These are phyloP conservation scores for Drosophila percnosoma DNA, from an alignment of 2,888 invertebrate species.

Conservation along the genomic window DNA sequence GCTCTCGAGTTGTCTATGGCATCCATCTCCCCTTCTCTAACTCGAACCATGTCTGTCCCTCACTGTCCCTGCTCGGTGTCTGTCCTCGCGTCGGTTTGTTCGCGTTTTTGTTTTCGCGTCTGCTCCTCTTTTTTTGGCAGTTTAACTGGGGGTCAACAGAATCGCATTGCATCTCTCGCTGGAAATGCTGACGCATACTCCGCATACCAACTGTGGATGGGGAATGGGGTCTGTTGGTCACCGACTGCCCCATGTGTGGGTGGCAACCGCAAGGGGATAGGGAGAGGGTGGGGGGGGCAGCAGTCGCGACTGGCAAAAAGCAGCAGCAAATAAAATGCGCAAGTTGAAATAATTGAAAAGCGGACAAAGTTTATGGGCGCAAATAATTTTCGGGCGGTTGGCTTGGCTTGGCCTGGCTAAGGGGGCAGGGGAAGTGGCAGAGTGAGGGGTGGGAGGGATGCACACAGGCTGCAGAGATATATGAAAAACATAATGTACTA, in stretches of 20 bases:
- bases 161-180: constrained; percentile 60
- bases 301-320: constrained; percentile 38
- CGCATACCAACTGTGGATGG: neutral
- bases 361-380: constrained; percentile 67
- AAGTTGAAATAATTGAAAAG: constrained; percentile 72
- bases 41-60: constrained; percentile 1
- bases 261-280: constrained; percentile 5
- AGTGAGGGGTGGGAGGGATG: neutral
- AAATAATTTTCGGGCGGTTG: constrained; percentile 59
- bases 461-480: neutral
- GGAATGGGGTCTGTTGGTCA: constrained; percentile 35
- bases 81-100: constrained; percentile 15
- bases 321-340: constrained; percentile 54
- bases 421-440: too few relatives aligned
- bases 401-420: neutral
- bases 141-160: constrained; percentile 77
- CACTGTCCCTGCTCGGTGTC: constrained; percentile 2
- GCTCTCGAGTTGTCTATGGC: constrained; percentile 52
- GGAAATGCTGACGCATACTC: constrained; percentile 59
- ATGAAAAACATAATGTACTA: neutral
- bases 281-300: constrained; percentile 10
- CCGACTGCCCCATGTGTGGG: constrained; percentile 50
- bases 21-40: constrained; percentile 1
- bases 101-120: constrained; percentile 50
- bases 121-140: constrained; percentile 56